These are phyloP conservation scores for Anagyrus pseudococci DNA, from an alignment of 2,888 invertebrate genomes.

Conservation along the genomic window DNA sequence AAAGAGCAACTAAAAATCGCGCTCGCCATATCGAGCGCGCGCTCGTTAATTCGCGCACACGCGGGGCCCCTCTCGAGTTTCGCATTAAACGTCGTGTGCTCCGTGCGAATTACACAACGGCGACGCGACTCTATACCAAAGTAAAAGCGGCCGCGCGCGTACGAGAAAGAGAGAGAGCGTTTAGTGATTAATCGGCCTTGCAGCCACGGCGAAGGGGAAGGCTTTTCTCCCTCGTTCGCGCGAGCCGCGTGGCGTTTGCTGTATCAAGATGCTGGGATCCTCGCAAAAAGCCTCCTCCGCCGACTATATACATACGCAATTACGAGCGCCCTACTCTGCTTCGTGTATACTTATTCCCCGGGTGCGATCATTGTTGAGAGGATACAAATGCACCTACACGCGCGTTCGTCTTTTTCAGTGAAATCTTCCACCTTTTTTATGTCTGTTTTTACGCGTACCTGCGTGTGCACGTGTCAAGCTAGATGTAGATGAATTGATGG, in stretches of 20 bases:
- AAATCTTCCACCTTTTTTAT: too few relatives aligned
- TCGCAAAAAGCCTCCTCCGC: constrained; percentile 13
- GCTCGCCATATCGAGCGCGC: constrained; percentile 12
- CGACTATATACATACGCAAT: constrained; percentile 22
- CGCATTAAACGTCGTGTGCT: constrained; percentile 2
- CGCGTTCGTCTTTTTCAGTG: too few relatives aligned
- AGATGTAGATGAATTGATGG: too few relatives aligned
- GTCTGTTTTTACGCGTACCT: too few relatives aligned
- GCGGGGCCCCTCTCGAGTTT: background rate
- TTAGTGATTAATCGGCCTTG: constrained; percentile 28
- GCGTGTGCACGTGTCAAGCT: too few relatives aligned
- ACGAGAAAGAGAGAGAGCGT: too few relatives aligned
- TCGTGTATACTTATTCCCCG: constrained; percentile 21
- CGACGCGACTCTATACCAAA: constrained; percentile 24
- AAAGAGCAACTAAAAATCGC: constrained; percentile 18
- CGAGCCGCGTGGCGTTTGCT: too few relatives aligned
- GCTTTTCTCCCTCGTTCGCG: constrained; percentile 3
- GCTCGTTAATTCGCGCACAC: constrained; percentile 23
- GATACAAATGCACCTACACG: too few relatives aligned
- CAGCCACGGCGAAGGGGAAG: constrained; percentile 20
- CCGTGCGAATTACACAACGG: constrained; percentile 31
- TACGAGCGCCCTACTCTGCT: constrained; percentile 12
- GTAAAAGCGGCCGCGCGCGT: constrained; percentile 24
- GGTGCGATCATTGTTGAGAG: constrained; percentile 10
- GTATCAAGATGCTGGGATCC: background rate